A percentile compares a stretch with the other conserved stretches of the same genome.
Conservation (phyloP, 2,888 invertebrate species). For the Acrobasis consociella region DNA sequence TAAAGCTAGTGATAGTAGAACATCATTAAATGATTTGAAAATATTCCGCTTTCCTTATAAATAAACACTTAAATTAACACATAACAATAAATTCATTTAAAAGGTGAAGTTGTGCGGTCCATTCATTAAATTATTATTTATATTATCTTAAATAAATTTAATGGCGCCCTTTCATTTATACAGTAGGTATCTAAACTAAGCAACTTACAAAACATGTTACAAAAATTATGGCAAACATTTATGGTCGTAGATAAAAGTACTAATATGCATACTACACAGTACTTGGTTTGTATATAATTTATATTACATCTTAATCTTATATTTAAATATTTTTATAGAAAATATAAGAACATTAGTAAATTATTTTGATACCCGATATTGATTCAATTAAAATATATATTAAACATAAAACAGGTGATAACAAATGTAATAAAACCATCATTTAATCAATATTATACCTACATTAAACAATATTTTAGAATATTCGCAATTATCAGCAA, state of each 20-base stretch:
- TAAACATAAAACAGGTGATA: not conserved
- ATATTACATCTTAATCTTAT: not conserved
- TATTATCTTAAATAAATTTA: not conserved
- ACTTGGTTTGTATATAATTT: not conserved
- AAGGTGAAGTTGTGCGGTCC: not conserved
- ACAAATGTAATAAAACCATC: not conserved
- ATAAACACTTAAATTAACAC: not conserved
- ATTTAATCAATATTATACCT: conserved; percentile 6
- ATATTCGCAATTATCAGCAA: conserved; percentile 18
- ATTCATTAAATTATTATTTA: not conserved
- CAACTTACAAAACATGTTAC: not conserved
- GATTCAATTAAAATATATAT: not conserved
- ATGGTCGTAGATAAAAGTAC: not conserved
- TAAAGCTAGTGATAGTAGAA: too few species aligned
- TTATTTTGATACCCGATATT: not conserved
- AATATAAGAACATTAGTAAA: not conserved
- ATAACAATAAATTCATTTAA: not conserved
- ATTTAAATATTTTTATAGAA: not conserved
- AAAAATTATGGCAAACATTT: not conserved
- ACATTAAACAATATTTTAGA: not conserved
- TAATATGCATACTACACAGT: not conserved
- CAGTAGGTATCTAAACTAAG: not conserved
- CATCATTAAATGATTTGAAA: too few species aligned
- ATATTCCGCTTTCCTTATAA: not conserved
- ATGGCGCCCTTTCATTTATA: not conserved